A percentile compares a stretch with the other conserved stretches of the same genome.
phyloP scores from a whole-genome alignment of 2,113 vertebrate genomes.

The Willisornis vidua region DNA sequence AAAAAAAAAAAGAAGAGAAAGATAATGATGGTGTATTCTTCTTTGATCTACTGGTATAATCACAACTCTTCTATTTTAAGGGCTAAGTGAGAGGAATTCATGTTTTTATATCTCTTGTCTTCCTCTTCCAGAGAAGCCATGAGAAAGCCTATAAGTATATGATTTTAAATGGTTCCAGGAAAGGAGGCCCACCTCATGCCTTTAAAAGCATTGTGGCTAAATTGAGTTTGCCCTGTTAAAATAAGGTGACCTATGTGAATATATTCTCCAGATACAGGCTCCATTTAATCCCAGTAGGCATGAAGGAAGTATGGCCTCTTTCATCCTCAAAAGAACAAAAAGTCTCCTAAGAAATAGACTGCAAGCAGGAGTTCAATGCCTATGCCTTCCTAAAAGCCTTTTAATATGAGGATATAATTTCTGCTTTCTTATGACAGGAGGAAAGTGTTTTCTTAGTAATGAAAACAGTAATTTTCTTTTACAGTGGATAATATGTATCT shows the following conservation, averaged over 20 bases:
- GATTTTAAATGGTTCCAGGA: background rate
- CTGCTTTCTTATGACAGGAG: conserved; percentile 4
- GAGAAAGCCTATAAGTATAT: background rate
- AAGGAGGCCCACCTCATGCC: background rate
- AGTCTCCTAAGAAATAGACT: background rate
- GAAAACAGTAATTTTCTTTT: conserved; percentile 35
- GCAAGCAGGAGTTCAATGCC: background rate
- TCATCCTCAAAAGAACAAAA: background rate
- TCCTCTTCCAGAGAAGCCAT: background rate
- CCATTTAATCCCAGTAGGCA: background rate
- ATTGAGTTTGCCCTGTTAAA: background rate
- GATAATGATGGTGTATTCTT: background rate
- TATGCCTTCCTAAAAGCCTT: conserved; percentile 15
- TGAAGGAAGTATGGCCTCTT: background rate
- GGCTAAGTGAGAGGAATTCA: background rate
- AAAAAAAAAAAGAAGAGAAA: background rate
- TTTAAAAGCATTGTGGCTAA: background rate
- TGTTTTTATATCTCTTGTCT: background rate
- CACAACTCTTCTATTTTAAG: background rate
- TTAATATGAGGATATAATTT: background rate
- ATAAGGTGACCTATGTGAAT: background rate
- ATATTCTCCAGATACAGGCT: background rate
- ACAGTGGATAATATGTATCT: background rate
- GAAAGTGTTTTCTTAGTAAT: conserved; percentile 19
- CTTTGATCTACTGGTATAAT: background rate